Evolutionary conservation across 2,797 vertebrate species (phyloP).

Genomic region (Anomalospiza imberbis): DNA sequence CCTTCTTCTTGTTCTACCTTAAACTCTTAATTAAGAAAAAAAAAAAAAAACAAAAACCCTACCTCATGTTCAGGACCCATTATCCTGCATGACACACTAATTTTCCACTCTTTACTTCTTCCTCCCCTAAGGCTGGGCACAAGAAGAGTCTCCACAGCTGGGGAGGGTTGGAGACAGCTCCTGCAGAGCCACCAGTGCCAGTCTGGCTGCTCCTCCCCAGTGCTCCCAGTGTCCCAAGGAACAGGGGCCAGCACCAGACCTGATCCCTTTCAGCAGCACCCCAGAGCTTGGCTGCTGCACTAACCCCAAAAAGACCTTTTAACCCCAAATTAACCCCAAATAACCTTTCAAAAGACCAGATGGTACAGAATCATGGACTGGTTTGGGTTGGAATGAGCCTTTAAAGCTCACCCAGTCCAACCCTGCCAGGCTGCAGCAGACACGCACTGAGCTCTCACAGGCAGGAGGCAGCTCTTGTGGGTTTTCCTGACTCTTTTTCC

Average conservation of each 20-base stretch:
- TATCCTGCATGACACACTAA: not conserved
- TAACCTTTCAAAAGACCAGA: not conserved
- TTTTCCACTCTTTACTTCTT: constrained; percentile 7
- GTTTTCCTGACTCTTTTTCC: not conserved
- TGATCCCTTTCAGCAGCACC: not conserved
- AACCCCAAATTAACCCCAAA: not conserved
- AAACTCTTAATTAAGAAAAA: not conserved
- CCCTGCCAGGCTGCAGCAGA: not conserved
- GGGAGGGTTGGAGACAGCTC: not conserved
- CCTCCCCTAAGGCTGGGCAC: not conserved
- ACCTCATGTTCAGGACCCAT: not conserved
- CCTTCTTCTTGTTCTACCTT: not conserved
- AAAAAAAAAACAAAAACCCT: not conserved
- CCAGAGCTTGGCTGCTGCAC: not conserved
- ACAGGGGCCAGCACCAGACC: not conserved
- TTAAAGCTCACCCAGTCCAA: fast-evolving
- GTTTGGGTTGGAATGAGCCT: not conserved
- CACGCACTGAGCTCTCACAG: not conserved
- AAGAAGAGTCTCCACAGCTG: not conserved
- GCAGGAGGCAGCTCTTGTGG: not conserved
- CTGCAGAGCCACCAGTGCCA: not conserved
- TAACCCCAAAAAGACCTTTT: not conserved
- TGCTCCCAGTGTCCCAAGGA: not conserved
- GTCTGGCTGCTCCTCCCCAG: not conserved
- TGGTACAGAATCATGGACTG: fast-evolving